phyloP scores from a whole-genome alignment of 2,797 vertebrate species.

The Fistularia commersonii region DNA sequence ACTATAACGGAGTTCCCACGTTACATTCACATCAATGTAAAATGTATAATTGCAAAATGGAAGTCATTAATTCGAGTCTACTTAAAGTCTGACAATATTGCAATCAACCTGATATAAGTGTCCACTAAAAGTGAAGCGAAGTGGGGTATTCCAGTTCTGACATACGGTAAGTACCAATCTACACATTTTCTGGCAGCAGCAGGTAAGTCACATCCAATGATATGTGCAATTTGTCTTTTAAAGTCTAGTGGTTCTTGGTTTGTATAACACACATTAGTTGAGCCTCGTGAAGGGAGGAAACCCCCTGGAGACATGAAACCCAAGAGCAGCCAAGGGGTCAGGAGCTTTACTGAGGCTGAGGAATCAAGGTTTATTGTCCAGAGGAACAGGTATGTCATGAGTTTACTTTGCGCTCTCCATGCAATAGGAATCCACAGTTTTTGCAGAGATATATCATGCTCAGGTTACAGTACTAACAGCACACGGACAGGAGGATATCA shows the following conservation, averaged over 20 bases:
- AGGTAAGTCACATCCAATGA: slow-evolving; percentile 17
- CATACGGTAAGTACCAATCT: slow-evolving; percentile 2
- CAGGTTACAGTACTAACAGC: slow-evolving; percentile 39
- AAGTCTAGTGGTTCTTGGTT: neutral
- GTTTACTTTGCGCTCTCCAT: slow-evolving; percentile 9
- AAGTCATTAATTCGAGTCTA: too few species aligned
- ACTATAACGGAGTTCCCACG: too few species aligned
- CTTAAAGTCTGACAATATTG: too few species aligned
- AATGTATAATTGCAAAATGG: too few species aligned
- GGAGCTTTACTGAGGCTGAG: slow-evolving; percentile 46
- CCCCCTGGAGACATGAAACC: slow-evolving; percentile 47
- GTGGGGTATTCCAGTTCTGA: too few species aligned
- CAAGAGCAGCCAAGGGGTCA: slow-evolving; percentile 42
- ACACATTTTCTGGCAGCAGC: slow-evolving; percentile 23
- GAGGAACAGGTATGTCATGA: slow-evolving; percentile 37
- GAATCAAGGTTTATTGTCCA: slow-evolving; percentile 40
- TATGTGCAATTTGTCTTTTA: too few species aligned
- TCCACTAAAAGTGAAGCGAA: too few species aligned
- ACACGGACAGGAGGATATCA: slow-evolving; percentile 12
- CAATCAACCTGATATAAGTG: too few species aligned
- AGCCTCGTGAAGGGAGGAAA: slow-evolving; percentile 39
- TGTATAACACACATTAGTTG: slow-evolving; percentile 24
- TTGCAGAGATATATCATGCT: slow-evolving; percentile 37
- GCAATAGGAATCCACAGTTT: slow-evolving; percentile 18
- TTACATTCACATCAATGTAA: too few species aligned